Evolutionary conservation across 2,888 invertebrate species (phyloP).

Genomic region (Lottia gigantea): DNA sequence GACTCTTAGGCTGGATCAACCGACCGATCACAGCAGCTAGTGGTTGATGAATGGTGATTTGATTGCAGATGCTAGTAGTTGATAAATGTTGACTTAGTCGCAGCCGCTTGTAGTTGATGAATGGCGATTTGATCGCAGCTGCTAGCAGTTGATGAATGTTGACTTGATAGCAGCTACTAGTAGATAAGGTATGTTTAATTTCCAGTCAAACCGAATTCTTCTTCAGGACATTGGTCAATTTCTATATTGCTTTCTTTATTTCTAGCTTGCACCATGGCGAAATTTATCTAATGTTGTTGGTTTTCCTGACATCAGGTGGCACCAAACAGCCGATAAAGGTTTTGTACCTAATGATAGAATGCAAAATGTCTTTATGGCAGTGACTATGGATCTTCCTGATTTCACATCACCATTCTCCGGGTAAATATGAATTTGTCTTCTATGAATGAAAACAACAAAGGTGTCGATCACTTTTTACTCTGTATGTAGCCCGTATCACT

Average conservation of each 20-base stretch:
- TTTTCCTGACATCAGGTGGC: conserved; percentile 18
- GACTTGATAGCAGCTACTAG: too few relatives aligned
- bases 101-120: too few relatives aligned
- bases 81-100: too few relatives aligned
- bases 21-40: too few relatives aligned
- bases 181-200: background rate
- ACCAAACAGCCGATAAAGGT: conserved; percentile 18
- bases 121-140: too few relatives aligned
- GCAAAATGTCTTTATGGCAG: conserved; percentile 16
- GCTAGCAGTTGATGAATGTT: too few relatives aligned
- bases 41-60: too few relatives aligned
- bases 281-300: conserved; percentile 13
- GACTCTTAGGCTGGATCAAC: too few relatives aligned
- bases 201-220: background rate
- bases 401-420: conserved; percentile 3
- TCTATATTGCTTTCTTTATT: background rate
- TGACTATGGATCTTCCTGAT: conserved; percentile 12
- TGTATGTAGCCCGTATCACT: too few relatives aligned
- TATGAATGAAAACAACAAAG: too few relatives aligned
- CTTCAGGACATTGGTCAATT: background rate
- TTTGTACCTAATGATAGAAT: conserved; percentile 17
- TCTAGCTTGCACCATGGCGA: conserved; percentile 1
- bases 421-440: conserved; percentile 20
- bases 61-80: too few relatives aligned
- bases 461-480: too few relatives aligned